phyloP scores from a whole-genome alignment of 2,888 invertebrate species.

The Meteorus colon region DNA sequence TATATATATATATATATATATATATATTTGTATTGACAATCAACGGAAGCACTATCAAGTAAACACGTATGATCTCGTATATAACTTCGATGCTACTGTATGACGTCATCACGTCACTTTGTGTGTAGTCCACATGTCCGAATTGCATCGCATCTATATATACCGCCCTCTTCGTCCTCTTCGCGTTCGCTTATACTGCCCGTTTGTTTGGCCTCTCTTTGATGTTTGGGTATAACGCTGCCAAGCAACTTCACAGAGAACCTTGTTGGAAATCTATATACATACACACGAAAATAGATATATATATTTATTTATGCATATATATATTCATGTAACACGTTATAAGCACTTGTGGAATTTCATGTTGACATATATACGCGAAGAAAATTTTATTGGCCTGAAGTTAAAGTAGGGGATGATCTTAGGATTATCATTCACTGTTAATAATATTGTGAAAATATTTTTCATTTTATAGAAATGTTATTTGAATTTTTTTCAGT shows the following conservation, averaged over 20 bases:
- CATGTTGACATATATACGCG: not conserved
- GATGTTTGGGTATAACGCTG: constrained; percentile 64
- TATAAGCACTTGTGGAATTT: constrained; percentile 27
- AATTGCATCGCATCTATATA: constrained; percentile 65
- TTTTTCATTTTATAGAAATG: no score
- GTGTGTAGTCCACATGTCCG: constrained; percentile 65
- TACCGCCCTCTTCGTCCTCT: constrained; percentile 49
- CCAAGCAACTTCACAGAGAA: constrained; percentile 64
- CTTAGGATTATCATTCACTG: no score
- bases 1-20: no score
- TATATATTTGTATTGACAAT: constrained; percentile 54
- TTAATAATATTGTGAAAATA: no score
- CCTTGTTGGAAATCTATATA: constrained; percentile 26
- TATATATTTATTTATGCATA: constrained; percentile 24
- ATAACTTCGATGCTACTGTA: constrained; percentile 50
- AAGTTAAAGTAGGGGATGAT: no score
- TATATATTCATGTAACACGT: constrained; percentile 18
- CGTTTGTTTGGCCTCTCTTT: constrained; percentile 70
- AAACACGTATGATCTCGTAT: constrained; percentile 47
- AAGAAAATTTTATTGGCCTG: constrained; percentile 4
- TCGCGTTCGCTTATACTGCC: constrained; percentile 44
- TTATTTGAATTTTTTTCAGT: no score
- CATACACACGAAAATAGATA: constrained; percentile 26
- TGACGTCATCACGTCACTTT: constrained; percentile 66
- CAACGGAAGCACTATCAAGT: constrained; percentile 20